Conservation (phyloP, 1,140 invertebrate species). For the Leptonema lineaticorne region DNA sequence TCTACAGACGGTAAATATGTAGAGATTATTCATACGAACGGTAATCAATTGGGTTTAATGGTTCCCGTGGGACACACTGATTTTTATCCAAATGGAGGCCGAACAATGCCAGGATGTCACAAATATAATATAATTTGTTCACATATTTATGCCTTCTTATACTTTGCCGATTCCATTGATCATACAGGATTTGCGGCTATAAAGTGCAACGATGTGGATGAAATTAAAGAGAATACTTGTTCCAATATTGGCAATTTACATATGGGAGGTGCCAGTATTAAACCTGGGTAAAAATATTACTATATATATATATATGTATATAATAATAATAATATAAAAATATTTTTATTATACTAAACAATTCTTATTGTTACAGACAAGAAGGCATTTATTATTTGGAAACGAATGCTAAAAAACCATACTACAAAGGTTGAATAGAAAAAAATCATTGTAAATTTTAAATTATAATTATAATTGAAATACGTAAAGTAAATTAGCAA, state of each 20-base stretch:
- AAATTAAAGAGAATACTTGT: slow-evolving; percentile 45
- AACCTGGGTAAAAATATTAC: slow-evolving; percentile 24
- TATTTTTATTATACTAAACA: background rate
- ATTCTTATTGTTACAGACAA: too few species aligned
- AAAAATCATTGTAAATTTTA: too few species aligned
- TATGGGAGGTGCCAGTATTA: slow-evolving; percentile 45
- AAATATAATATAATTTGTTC: slow-evolving; percentile 48
- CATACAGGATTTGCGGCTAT: slow-evolving; percentile 49
- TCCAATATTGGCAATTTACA: slow-evolving; percentile 42
- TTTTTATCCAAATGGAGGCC: slow-evolving; percentile 61
- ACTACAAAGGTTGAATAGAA: slow-evolving; percentile 25
- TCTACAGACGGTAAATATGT: slow-evolving; percentile 59
- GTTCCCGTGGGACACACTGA: slow-evolving; percentile 48
- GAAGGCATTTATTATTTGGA: slow-evolving; percentile 5
- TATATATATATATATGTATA: too few species aligned
- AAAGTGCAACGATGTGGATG: slow-evolving; percentile 44
- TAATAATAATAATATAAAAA: slow-evolving; percentile 1
- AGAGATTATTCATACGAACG: slow-evolving; percentile 63
- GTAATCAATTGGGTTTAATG: slow-evolving; percentile 48
- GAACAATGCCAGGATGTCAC: slow-evolving; percentile 64
- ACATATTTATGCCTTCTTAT: slow-evolving; percentile 55
- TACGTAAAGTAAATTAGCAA: too few species aligned
- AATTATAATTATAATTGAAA: too few species aligned
- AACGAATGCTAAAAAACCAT: slow-evolving; percentile 4
- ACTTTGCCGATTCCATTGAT: slow-evolving; percentile 58